Conservation (phyloP, 2,113 vertebrate genomes). For the Antechinus flavipes region DNA sequence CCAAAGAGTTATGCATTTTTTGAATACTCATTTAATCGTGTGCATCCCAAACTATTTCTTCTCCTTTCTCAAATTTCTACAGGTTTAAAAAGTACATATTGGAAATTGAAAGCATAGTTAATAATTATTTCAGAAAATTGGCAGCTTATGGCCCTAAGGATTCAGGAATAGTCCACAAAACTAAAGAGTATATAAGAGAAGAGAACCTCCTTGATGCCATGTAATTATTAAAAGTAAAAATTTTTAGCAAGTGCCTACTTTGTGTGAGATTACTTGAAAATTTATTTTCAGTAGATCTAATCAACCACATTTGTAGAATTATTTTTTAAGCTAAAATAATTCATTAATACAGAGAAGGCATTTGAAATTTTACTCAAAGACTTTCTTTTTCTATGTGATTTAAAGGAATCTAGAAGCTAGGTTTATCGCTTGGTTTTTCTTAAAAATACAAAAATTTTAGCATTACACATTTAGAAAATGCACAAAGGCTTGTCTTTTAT, state of each 20-base stretch:
- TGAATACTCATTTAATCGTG: not conserved
- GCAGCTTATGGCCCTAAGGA: not conserved
- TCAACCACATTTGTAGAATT: not conserved
- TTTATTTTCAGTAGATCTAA: not conserved
- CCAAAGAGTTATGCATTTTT: not conserved
- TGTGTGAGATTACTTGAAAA: not conserved
- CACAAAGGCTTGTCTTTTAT: not conserved
- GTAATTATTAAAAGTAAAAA: not conserved
- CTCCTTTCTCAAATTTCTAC: not conserved
- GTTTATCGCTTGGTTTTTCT: not conserved
- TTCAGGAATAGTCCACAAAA: not conserved
- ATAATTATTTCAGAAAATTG: not conserved
- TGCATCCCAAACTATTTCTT: not conserved
- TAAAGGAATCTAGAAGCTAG: not conserved
- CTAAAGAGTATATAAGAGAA: not conserved
- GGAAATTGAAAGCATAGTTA: not conserved
- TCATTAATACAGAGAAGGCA: not conserved
- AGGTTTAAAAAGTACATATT: not conserved
- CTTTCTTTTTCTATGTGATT: slow-evolving; percentile 18
- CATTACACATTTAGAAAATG: not conserved
- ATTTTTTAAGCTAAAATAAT: not conserved
- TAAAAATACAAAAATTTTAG: not conserved
- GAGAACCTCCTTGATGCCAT: not conserved
- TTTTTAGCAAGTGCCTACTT: not conserved
- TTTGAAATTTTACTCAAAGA: not conserved